Evolutionary conservation across 2,113 vertebrate genomes (phyloP), one percentile per base, ranked within the genome.

Genomic region (Dipodomys stephensi): DNA sequence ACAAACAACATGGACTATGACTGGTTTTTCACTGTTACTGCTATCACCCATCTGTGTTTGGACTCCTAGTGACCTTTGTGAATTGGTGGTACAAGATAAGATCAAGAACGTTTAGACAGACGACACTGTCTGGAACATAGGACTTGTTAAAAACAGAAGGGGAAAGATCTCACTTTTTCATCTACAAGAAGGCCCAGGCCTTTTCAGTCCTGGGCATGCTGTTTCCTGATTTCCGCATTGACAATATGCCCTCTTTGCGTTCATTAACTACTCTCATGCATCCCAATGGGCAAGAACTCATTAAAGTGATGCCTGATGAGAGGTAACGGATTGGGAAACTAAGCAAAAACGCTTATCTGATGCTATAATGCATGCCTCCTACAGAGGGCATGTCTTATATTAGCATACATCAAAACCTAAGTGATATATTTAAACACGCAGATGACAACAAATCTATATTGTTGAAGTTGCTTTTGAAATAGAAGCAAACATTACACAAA

Each of bases 31-130:
- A 73, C 53, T 62, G 22, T 60, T 23, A 86, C 86, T 23, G 23
- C 53, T 65, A 9, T 13, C 28, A 2, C 1, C 44, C 62, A 78
- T 46, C 16, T 82, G 3, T 67, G 67, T 39, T 67, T 44, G 39
- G 62, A 85, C 85, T 94, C 85, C 90, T 72, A 81, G 78, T 35
- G 28, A 65, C 60, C 87, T 78, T 86, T 20, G 25, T 69, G 65
- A 60, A 81, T 12, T 49, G 73, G 23, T 39, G 67, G 76, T 78
- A 67, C 15, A 35, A 82, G 62, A 46, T 30, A 87, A 87, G 25
- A 89, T 85, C 23, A 16, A n/a, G 76, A 78, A 84, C 32, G 57
- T n/a, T 0, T 25, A 83, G 62, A n/a, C 67, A 79, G 28, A 72
- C 20, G 27, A 39, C 57, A 73, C 3, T 35, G 53, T 62, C 20